These are phyloP conservation scores for Cephalopholis sonnerati DNA, from an alignment of 2,113 vertebrate species.

Conservation along the genomic window DNA sequence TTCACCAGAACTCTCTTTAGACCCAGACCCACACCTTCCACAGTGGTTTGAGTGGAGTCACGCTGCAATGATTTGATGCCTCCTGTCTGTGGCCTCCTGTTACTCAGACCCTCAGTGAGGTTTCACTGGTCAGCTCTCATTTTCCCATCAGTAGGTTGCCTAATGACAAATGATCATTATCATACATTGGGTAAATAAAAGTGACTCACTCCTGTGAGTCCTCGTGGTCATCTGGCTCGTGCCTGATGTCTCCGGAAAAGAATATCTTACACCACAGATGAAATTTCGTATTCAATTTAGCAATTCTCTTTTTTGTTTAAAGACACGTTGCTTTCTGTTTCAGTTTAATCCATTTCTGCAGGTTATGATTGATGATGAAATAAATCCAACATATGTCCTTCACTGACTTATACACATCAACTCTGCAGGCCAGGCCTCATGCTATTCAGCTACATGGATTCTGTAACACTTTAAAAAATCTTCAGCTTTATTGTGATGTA, in stretches of 20 bases:
- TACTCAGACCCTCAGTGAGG: conserved; percentile 56
- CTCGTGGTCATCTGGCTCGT: conserved; percentile 65
- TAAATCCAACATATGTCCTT: conserved; percentile 30
- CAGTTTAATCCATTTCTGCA: conserved; percentile 40
- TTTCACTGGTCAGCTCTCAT: conserved; percentile 67
- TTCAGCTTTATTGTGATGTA: background rate
- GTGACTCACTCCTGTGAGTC: conserved; percentile 29
- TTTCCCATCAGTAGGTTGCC: conserved; percentile 43
- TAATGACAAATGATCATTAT: conserved; percentile 67
- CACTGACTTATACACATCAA: conserved; percentile 10
- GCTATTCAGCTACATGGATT: background rate
- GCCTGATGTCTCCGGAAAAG: conserved; percentile 55
- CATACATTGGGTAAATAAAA: conserved; percentile 54
- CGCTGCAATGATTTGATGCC: conserved; percentile 39
- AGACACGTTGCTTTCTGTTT: conserved; percentile 55
- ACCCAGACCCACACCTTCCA: background rate
- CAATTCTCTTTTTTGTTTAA: conserved; percentile 32
- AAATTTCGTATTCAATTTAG: conserved; percentile 71
- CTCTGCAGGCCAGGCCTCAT: background rate
- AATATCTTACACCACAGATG: conserved; percentile 70
- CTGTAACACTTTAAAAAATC: background rate
- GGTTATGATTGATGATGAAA: conserved; percentile 9
- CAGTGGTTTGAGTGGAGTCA: conserved; percentile 52
- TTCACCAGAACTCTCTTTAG: conserved; percentile 5
- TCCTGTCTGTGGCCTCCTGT: conserved; percentile 27